Base-by-base conservation (phyloP, 2,113 vertebrate genomes). In the Myiozetetes cayanensis region DNA sequence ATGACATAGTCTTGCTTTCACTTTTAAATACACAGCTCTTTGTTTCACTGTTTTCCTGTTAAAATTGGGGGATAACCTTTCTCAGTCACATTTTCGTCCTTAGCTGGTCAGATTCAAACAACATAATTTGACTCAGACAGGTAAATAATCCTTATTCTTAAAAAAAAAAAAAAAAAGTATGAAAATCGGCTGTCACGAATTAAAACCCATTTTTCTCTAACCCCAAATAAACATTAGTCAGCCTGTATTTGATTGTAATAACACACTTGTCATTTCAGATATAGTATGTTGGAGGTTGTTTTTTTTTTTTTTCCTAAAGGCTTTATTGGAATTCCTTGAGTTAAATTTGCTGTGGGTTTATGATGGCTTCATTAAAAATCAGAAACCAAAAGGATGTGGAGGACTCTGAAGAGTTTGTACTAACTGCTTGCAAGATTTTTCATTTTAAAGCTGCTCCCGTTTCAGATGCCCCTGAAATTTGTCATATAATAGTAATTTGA, bases 181-280 rank as follows among this genome's bases (percentile, higher is more conserved):
- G 35, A 63, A 81, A 76, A 87, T 96, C 83, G 79, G 94, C 95
- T 91, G 96, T 92, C 90, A 56, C 47, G 55, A 94, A 93, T 94
- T 94, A 96, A 96, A 94, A 7, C 43, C 74, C 44, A 24, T 94
- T 97, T 96, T 90, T 20, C 61, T 68, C 82, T 83, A 62, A 68
- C 74, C 79, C 92, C 95, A 96, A 93, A 96, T 90, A 96, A 96
- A 94, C 72, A 87, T 68, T 12, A 95, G 85, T 39, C 44, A 84
- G 85, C 72, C 93, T 94, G 88, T 80, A 61, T 85, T 90, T 88
- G 87, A 90, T 93, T 94, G 58, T 83, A 93, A 73, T 47, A 92
- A 87, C 58, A 79, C 68, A 88, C 49, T 44, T 91, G 80, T 92
- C 91, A 70, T 88, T 89, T 94, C 73, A 88, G 37, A 87, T 92